Evolutionary conservation across 1,140 invertebrate species (phyloP), one percentile per base, ranked within the genome.

Genomic region (Mercenaria mercenaria): DNA sequence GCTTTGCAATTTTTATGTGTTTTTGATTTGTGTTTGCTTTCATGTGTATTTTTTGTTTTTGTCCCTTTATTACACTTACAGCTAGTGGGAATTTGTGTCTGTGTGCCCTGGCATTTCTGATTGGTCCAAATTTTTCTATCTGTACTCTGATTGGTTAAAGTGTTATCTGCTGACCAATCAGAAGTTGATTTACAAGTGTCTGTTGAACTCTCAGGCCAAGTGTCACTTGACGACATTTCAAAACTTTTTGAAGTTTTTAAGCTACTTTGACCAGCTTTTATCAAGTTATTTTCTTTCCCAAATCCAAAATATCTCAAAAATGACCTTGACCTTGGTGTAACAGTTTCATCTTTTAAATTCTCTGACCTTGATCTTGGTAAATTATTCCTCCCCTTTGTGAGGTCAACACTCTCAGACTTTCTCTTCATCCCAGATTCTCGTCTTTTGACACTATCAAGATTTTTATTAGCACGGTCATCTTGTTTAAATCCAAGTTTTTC

Each of bases 401-500:
- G 23, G n/a, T 32, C 29, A n/a, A 32, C 2, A 39, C 29, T 52
- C 56, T 37, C 39, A 23, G 47, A 56, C 29, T 15, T 34, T 29
- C 23, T 50, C 11, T 23, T 37, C 39, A 50, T 32, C 15, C 29
- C 13, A 59, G 0, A 18, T 52, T 56, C 77, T 59, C 4, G 50
- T 59, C 18, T 52, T 56, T 32, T n/a, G 32, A 56, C 26, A 56
- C 50, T 13, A 20, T 39, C 39, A 39, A 6, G 23, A 1, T 15
- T 20, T 32, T 20, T 20, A 18, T 3, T 59, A 26, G 34, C n/a
- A 2, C 47, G 23, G 26, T 23, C 37, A 37, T 72, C 67, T 23
- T 72, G 34, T 85, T 59, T 85, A 85, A 85, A 85, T 26, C 83
- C 64, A 50, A 85, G 50, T 52, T 85, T 85, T 56, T 85, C 83